A percentile compares a stretch with the other conserved stretches of the same genome.
phyloP scores from a whole-genome alignment of 2,797 vertebrate species.

The Fratercula arctica region DNA sequence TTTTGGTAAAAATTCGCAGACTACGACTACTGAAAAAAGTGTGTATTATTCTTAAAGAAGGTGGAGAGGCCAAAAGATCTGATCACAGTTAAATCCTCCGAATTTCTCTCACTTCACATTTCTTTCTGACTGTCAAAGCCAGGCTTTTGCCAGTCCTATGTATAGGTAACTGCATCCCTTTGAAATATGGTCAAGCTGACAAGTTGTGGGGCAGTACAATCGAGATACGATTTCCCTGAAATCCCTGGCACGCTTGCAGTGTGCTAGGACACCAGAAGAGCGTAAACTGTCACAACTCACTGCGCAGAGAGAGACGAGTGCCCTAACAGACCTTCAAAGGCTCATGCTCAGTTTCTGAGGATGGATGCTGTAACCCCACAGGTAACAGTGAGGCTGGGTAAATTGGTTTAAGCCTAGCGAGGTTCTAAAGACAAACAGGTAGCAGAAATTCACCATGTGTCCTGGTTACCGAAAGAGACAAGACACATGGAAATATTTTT shows the following conservation, averaged over 20 bases:
- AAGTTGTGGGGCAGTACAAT: neutral
- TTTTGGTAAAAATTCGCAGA: neutral
- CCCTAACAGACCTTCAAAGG: neutral
- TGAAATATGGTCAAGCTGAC: neutral
- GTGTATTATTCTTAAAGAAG: neutral
- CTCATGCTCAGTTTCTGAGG: neutral
- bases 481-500: neutral
- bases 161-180: neutral
- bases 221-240: neutral
- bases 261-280: neutral
- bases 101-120: neutral
- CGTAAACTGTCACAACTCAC: neutral
- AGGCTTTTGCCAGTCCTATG: neutral
- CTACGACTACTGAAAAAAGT: neutral
- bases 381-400: neutral
- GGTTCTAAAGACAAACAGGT: neutral
- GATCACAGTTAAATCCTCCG: neutral
- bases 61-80: neutral
- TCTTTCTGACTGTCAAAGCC: neutral
- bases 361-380: neutral
- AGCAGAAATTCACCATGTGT: neutral
- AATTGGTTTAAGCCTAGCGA: neutral
- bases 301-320: neutral
- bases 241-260: neutral
- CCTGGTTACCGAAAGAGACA: neutral